Conservation (phyloP, 2,113 vertebrate genomes). For the Ascaphus truei region DNA sequence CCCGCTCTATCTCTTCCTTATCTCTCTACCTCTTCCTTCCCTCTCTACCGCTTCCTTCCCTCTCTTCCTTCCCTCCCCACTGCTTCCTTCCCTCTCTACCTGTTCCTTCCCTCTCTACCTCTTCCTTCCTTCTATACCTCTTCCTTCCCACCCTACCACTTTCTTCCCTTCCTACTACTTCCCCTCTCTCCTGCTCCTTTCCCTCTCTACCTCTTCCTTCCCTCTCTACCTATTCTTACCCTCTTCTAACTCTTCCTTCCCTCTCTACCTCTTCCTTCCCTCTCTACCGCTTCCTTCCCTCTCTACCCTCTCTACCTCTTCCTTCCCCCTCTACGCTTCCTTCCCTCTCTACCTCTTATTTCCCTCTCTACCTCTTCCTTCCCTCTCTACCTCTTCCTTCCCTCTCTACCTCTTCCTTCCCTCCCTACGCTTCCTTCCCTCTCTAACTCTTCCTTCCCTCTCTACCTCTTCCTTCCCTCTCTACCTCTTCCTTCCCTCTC, state of each 20-base stretch:
- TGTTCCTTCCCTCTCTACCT: neutral
- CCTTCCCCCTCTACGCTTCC: too few species aligned
- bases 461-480: neutral
- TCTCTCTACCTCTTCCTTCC: neutral
- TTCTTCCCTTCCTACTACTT: too few species aligned
- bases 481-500: neutral
- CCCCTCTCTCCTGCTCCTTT: too few species aligned
- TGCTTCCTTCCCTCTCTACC: too few species aligned
- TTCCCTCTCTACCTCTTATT: neutral
- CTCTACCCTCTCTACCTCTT: neutral
- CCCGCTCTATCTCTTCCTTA: neutral
- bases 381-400: neutral
- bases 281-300: neutral
- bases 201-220: neutral
- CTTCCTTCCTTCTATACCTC: neutral
- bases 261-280: neutral
- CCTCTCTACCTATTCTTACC: too few species aligned
- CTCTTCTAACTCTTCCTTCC: neutral
- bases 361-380: neutral
- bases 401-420: neutral
- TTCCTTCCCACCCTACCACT: too few species aligned
- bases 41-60: neutral
- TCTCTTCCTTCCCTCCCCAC: too few species aligned
- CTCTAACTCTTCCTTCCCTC: neutral
- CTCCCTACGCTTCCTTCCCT: too few species aligned